These are phyloP conservation scores for Leptodactylus fallax DNA, from an alignment of 2,797 vertebrate species.

Conservation along the genomic window DNA sequence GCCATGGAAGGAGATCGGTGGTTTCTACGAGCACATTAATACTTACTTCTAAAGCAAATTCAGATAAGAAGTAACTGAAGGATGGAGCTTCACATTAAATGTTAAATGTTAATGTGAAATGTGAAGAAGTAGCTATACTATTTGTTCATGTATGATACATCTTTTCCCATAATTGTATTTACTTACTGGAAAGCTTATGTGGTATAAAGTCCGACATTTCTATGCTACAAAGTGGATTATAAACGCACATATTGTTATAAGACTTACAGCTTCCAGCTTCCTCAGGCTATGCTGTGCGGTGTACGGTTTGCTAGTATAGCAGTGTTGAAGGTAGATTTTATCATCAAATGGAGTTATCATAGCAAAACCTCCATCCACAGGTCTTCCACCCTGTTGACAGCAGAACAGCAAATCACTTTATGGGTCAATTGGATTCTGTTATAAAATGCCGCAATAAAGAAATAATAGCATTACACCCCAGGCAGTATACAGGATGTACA, in stretches of 20 bases:
- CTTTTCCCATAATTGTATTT: background rate
- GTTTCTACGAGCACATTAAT: background rate
- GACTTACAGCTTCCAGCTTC: constrained; percentile 77
- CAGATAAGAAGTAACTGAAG: background rate
- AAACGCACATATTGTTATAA: constrained; percentile 10
- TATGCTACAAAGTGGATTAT: background rate
- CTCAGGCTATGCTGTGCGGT: constrained; percentile 61
- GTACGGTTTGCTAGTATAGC: constrained; percentile 69
- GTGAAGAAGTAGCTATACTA: background rate
- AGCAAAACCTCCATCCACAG: constrained; percentile 47
- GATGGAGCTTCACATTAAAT: background rate
- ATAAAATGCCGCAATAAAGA: constrained; percentile 11
- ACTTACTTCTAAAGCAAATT: background rate
- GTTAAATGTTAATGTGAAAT: background rate
- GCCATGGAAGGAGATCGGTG: background rate
- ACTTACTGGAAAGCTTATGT: background rate
- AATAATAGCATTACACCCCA: background rate
- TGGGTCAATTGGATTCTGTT: constrained; percentile 7
- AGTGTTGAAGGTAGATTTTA: constrained; percentile 74
- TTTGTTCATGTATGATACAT: background rate
- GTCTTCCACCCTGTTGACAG: constrained; percentile 54
- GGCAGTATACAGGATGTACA: background rate
- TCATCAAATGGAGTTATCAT: constrained; percentile 69
- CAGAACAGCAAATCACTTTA: constrained; percentile 36
- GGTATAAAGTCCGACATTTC: background rate